These are phyloP conservation scores for Nomada goodeniana DNA, from an alignment of 2,888 invertebrate genomes.

Conservation along the genomic window DNA sequence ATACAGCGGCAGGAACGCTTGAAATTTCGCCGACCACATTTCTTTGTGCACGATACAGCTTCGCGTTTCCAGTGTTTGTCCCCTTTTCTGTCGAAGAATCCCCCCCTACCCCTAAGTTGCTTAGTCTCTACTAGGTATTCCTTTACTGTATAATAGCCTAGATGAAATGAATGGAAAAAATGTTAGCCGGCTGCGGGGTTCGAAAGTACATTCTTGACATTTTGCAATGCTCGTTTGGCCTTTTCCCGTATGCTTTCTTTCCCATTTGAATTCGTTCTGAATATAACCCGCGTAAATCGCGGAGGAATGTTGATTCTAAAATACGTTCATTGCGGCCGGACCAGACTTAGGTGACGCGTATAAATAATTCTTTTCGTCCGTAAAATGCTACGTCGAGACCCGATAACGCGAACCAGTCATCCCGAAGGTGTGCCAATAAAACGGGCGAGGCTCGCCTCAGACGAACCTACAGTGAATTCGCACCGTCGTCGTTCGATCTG, in stretches of 20 bases:
- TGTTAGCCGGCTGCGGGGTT: too few species aligned
- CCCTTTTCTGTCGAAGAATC: background rate
- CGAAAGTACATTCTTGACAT: too few species aligned
- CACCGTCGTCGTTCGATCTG: background rate
- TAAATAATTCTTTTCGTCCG: background rate
- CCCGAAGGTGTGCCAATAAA: background rate
- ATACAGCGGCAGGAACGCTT: slow-evolving; percentile 12
- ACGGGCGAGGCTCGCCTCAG: background rate
- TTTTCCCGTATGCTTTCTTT: too few species aligned
- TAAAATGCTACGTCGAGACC: background rate
- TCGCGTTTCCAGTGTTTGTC: background rate
- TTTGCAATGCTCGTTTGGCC: too few species aligned
- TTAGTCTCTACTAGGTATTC: too few species aligned
- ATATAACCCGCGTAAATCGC: background rate
- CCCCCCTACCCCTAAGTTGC: too few species aligned
- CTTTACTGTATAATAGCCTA: background rate
- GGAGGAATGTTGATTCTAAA: too few species aligned
- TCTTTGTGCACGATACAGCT: background rate
- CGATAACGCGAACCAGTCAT: slow-evolving; percentile 12
- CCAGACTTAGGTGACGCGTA: background rate
- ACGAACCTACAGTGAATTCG: background rate
- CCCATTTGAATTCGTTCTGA: too few species aligned
- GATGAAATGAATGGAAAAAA: too few species aligned
- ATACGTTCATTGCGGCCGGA: too few species aligned
- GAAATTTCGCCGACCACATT: background rate